A percentile compares a stretch with the other conserved stretches of the same genome.
Evolutionary conservation across 2,888 invertebrate species (phyloP).

Genomic region (Lochmaea capreae): DNA sequence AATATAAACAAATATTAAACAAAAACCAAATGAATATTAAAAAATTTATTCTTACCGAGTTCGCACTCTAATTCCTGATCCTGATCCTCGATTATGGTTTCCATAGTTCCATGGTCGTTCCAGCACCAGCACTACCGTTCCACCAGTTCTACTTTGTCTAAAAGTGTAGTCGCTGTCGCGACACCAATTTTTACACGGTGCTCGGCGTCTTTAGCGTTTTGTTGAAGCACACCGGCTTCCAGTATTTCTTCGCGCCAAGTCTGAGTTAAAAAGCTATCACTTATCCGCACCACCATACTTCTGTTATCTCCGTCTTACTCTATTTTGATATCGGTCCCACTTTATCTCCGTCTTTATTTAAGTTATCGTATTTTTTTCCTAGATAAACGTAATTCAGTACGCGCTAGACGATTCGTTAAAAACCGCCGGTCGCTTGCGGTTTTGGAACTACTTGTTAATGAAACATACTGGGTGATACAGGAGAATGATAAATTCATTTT

Average conservation of each 20-base stretch:
- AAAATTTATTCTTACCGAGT: conserved; percentile 68
- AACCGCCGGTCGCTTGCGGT: not conserved
- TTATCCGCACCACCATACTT: conserved; percentile 42
- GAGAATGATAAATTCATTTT: too few relatives aligned
- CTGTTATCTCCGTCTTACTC: conserved; percentile 15
- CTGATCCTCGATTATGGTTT: conserved; percentile 77
- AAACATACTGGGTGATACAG: not conserved
- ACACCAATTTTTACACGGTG: conserved; percentile 13
- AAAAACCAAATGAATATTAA: not conserved
- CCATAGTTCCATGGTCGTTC: conserved; percentile 67
- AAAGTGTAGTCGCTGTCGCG: conserved; percentile 31
- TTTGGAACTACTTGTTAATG: conserved; percentile 2
- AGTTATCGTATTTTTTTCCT: not conserved
- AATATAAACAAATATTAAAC: too few relatives aligned
- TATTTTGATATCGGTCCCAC: conserved; percentile 1
- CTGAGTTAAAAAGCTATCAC: conserved; percentile 33
- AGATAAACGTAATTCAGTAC: not conserved
- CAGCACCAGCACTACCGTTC: conserved; percentile 56
- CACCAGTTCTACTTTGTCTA: conserved; percentile 28
- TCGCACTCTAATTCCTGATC: conserved; percentile 72
- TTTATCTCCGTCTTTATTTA: not conserved
- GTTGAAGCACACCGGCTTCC: not conserved
- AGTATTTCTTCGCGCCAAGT: conserved; percentile 29
- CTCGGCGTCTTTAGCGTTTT: not conserved
- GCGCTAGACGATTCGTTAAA: not conserved